These are phyloP conservation scores for Lepidotrigona ventralis DNA, from an alignment of 1,140 invertebrate species.

Conservation along the genomic window DNA sequence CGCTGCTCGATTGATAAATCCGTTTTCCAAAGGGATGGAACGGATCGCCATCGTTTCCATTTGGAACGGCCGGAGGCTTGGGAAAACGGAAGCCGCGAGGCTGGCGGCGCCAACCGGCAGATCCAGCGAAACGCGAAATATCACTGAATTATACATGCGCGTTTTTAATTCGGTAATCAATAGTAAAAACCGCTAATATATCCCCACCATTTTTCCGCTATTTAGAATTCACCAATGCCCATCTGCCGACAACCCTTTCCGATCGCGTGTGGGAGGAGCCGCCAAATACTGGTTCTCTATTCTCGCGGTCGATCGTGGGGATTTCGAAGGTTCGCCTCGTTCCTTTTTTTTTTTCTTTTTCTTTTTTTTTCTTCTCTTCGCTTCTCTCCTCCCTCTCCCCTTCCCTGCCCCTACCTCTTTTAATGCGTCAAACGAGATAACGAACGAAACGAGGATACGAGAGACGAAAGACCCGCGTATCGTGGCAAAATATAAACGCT, in stretches of 20 bases:
- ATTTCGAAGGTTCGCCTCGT: conserved; percentile 13
- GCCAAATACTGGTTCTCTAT: conserved; percentile 20
- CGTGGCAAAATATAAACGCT: neutral
- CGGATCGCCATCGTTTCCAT: no score
- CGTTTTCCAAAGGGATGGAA: neutral
- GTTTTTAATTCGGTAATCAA: conserved; percentile 78
- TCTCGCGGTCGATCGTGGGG: conserved; percentile 34
- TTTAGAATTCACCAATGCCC: conserved; percentile 58
- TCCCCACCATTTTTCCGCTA: conserved; percentile 60
- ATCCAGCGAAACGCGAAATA: conserved; percentile 50
- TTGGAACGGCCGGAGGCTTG: neutral
- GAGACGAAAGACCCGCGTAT: neutral
- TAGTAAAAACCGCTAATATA: conserved; percentile 74
- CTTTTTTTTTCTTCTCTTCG: neutral
- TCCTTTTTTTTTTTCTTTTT: neutral
- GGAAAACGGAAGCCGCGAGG: neutral
- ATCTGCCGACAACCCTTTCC: conserved; percentile 59
- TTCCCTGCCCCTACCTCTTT: neutral
- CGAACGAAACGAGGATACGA: neutral
- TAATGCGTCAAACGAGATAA: conserved; percentile 1
- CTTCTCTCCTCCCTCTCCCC: no score
- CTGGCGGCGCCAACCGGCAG: conserved; percentile 51
- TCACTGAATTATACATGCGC: conserved; percentile 76
- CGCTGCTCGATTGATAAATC: conserved; percentile 2
- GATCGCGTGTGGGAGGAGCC: conserved; percentile 67